Conservation (phyloP, 2,888 invertebrate species). For the Leucophenga montana region DNA sequence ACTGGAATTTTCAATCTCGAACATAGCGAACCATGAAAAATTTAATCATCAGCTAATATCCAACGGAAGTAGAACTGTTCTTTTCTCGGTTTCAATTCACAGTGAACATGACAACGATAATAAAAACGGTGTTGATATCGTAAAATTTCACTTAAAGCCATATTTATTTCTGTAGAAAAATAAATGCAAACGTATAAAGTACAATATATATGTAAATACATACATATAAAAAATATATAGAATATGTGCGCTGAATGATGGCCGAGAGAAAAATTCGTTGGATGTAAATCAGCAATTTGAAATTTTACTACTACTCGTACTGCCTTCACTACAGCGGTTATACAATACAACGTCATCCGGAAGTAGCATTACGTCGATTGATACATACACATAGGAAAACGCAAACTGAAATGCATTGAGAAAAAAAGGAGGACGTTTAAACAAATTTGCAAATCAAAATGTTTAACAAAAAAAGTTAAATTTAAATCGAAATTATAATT, state of each 20-base stretch:
- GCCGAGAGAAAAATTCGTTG: too few species aligned
- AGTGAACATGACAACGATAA: slow-evolving; percentile 4
- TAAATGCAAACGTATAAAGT: too few species aligned
- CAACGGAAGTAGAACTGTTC: background rate
- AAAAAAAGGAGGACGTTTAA: too few species aligned
- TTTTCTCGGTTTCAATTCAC: slow-evolving; percentile 11
- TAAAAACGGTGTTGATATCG: background rate
- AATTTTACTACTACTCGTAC: background rate
- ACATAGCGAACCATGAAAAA: slow-evolving; percentile 78
- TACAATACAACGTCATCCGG: background rate
- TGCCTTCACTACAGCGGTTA: background rate
- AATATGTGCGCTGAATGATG: too few species aligned
- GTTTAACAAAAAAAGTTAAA: too few species aligned
- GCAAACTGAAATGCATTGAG: too few species aligned
- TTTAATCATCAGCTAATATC: background rate
- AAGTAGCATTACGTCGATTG: background rate
- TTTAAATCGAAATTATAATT: too few species aligned
- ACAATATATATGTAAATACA: background rate
- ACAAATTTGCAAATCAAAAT: too few species aligned
- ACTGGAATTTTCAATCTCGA: too few species aligned
- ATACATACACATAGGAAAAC: background rate
- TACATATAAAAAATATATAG: too few species aligned
- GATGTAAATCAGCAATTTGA: background rate
- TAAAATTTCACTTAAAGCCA: background rate
- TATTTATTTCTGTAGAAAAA: too few species aligned